Evolutionary conservation across 2,888 invertebrate species (phyloP).

Genomic region (Arctia plantaginis): DNA sequence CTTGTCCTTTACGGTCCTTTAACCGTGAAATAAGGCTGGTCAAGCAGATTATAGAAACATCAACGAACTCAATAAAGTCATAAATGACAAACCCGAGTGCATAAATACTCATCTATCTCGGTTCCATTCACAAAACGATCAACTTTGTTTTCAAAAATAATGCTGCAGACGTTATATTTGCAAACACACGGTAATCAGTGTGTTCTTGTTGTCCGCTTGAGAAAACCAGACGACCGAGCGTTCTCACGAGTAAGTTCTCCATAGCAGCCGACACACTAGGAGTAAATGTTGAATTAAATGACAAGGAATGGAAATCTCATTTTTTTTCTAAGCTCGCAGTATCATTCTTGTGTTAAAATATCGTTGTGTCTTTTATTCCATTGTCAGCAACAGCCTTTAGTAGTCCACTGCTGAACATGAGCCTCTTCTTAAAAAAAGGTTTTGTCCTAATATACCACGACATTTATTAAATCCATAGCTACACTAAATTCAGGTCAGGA

Average conservation of each 20-base stretch:
- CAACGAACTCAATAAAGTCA: slow-evolving; percentile 16
- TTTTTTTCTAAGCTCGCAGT: background rate
- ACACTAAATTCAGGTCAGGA: background rate
- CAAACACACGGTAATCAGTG: slow-evolving; percentile 72
- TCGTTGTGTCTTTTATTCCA: background rate
- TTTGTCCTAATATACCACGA: too few species aligned
- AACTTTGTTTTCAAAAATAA: slow-evolving; percentile 57
- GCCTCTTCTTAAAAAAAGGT: too few species aligned
- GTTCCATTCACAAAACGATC: slow-evolving; percentile 44
- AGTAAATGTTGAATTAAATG: background rate
- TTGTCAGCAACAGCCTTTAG: too few species aligned
- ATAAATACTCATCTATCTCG: slow-evolving; percentile 14
- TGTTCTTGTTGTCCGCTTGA: slow-evolving; percentile 67
- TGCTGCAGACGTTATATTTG: slow-evolving; percentile 67
- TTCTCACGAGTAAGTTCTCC: slow-evolving; percentile 74
- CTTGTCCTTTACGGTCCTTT: background rate
- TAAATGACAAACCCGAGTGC: slow-evolving; percentile 5
- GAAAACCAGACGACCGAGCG: slow-evolving; percentile 66
- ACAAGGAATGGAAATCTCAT: background rate
- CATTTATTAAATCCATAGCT: too few species aligned
- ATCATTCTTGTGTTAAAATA: background rate
- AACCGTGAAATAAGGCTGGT: background rate
- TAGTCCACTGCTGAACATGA: too few species aligned
- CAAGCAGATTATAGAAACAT: background rate
- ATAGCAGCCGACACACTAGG: slow-evolving; percentile 56